Base-by-base conservation (phyloP, 2,797 vertebrate genomes). In the Podargus strigoides region DNA sequence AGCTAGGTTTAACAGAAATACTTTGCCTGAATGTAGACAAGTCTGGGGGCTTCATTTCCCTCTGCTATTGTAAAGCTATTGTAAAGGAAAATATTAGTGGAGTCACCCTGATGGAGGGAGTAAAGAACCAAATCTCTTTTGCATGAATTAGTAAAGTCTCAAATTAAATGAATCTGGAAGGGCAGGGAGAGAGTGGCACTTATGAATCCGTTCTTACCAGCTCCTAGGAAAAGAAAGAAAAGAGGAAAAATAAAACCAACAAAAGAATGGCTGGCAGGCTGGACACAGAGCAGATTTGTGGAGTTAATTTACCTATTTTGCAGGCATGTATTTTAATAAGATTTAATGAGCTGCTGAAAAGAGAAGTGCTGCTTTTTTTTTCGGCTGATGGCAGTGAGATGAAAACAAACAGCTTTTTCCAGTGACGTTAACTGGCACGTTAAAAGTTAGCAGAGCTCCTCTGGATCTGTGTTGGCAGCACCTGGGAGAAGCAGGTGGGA, bases 281-380 rank as follows among this genome's bases (percentile, higher is more conserved):
- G 89, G 76, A 90, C 84, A 79, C n/a, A 93, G 60, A 81, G 52
- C 3, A 8, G 76, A 87, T 87, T 94, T 96, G 42, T 91, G 62
- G 62, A 85, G 73, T 90, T 89, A 80, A 91, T 91, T 89, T 87
- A 85, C 69, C 69, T 92, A 41, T 87, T 83, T 93, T 91, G 84
- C 60, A 81, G 42, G 26, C 87, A 89, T 77, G 36, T 91, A 81
- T 95, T 95, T 94, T 94, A 90, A 76, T 92, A 84, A 92, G 87
- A 84, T 85, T 83, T 94, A 95, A 94, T 92, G 90, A 93, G 91
- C 89, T 95, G 87, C 50, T 91, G 92, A 94, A 95, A 96, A 92
- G 89, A 91, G 66, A 72, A 89, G 69, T 91, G 78, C 64, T 95
- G 79, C 6, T 59, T 83, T 93, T 88, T 78, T 50, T 50, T 90